Conservation (phyloP, 2,888 invertebrate genomes). For the Tromatobia lineatoria region DNA sequence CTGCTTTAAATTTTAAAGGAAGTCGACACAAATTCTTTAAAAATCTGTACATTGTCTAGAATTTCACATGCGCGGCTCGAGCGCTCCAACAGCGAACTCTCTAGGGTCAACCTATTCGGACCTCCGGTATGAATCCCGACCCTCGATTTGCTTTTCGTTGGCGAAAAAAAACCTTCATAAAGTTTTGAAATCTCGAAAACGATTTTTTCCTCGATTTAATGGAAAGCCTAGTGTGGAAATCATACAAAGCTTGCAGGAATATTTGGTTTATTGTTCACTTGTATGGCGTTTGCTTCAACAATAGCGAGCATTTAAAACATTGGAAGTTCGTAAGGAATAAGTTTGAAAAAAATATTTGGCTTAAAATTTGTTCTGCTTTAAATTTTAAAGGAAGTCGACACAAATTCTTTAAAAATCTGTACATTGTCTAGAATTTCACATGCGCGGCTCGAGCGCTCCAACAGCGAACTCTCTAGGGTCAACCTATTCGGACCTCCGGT, state of each 20-base stretch:
- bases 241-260: not conserved
- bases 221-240: constrained; percentile 9
- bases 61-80: constrained; percentile 7
- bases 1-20: too few relatives aligned
- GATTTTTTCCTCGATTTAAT: constrained; percentile 49
- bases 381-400: too few relatives aligned
- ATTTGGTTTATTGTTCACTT: not conserved
- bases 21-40: too few relatives aligned
- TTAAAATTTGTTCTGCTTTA: too few relatives aligned
- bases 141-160: not conserved
- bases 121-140: not conserved
- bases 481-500: constrained; percentile 3
- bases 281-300: too few relatives aligned
- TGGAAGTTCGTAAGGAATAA: too few relatives aligned
- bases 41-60: constrained; percentile 1
- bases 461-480: constrained; percentile 49
- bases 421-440: constrained; percentile 1
- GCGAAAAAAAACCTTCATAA: constrained; percentile 16
- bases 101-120: constrained; percentile 38
- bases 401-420: too few relatives aligned
- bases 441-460: not conserved
- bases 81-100: constrained; percentile 29
- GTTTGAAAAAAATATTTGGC: too few relatives aligned
- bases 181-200: constrained; percentile 48
- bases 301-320: too few relatives aligned